Evolutionary conservation across 2,113 vertebrate species (phyloP).

Genomic region (Rissa tridactyla): DNA sequence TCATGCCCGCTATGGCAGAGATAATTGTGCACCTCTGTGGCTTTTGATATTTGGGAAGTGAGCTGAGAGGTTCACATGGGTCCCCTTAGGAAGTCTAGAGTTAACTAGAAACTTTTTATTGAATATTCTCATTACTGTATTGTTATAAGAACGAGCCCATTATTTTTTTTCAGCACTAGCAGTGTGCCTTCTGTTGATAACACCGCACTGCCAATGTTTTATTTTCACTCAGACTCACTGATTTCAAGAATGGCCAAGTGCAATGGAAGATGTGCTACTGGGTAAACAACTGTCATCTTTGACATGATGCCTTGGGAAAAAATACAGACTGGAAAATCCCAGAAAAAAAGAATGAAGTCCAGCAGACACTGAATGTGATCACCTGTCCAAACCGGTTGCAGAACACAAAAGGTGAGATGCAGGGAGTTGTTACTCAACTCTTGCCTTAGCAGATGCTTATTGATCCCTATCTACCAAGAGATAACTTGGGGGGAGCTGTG

Average conservation of each 20-base stretch:
- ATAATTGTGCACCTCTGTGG: not conserved
- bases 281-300: not conserved
- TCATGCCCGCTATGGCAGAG: not conserved
- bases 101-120: not conserved
- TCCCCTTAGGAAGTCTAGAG: not conserved
- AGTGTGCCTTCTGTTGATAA: not conserved
- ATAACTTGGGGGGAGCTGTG: too few relatives aligned
- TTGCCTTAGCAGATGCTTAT: too few relatives aligned
- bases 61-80: fast-evolving
- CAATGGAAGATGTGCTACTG: not conserved
- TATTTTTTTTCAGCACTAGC: fast-evolving
- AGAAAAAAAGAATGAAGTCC: not conserved
- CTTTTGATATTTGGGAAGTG: not conserved
- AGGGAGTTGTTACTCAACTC: too few relatives aligned
- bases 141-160: not conserved
- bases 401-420: too few relatives aligned
- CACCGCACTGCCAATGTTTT: not conserved
- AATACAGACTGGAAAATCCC: not conserved
- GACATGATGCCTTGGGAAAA: not conserved
- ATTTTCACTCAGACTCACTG: not conserved
- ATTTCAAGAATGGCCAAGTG: not conserved
- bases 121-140: not conserved
- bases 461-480: too few relatives aligned
- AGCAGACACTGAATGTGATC: not conserved
- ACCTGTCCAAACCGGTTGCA: too few relatives aligned